Percentiles rank a stretch among this genome's conserved stretches.
Conservation (phyloP, 2,888 invertebrate species). For the Agapostemon virescens region DNA sequence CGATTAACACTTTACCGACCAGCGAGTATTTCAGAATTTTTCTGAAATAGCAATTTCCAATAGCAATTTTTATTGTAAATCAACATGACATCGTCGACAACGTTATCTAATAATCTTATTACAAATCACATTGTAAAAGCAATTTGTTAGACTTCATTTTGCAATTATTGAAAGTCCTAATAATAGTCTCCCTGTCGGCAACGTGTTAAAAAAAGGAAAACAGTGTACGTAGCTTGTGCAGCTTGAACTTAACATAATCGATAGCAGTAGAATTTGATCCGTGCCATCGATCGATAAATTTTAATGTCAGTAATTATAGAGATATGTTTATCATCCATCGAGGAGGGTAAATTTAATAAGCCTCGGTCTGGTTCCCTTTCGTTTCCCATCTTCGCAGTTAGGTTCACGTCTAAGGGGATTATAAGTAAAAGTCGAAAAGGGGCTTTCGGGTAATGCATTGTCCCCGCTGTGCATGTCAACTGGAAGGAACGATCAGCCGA, state of each 20-base stretch:
- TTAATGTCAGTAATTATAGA: conserved; percentile 57
- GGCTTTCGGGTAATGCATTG: conserved; percentile 52
- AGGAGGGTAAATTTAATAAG: conserved; percentile 57
- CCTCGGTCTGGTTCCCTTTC: conserved; percentile 47
- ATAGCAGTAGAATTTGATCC: conserved; percentile 10
- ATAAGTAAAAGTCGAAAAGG: conserved; percentile 60
- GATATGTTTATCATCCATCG: conserved; percentile 51
- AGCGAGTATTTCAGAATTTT: too few relatives aligned
- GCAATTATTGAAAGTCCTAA: too few relatives aligned
- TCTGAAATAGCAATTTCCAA: too few relatives aligned
- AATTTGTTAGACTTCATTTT: too few relatives aligned
- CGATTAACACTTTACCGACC: too few relatives aligned
- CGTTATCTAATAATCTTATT: too few relatives aligned
- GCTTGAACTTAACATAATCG: neutral
- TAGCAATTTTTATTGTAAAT: too few relatives aligned
- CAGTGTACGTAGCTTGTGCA: neutral
- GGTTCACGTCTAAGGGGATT: conserved; percentile 58
- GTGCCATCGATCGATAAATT: conserved; percentile 34
- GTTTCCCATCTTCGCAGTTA: conserved; percentile 53
- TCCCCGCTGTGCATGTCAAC: conserved; percentile 35
- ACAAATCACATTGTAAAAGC: too few relatives aligned
- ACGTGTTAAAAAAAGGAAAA: too few relatives aligned
- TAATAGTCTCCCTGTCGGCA: too few relatives aligned
- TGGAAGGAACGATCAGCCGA: conserved; percentile 51
- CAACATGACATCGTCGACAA: too few relatives aligned